phyloP scores from a whole-genome alignment of 2,113 vertebrate genomes.

The Gila orcuttii region DNA sequence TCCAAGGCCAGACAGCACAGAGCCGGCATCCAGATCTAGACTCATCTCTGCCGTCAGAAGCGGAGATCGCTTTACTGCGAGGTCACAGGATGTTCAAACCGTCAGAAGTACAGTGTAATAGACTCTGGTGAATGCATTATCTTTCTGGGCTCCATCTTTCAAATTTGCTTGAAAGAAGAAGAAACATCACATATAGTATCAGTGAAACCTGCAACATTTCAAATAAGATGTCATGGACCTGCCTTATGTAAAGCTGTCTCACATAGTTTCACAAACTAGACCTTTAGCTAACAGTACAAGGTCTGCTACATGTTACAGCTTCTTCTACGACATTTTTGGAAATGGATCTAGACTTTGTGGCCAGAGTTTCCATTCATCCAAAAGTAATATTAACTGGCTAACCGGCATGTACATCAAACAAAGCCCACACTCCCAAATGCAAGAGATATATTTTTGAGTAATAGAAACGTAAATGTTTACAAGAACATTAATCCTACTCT shows the following conservation, averaged over 20 bases:
- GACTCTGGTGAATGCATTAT: conserved; percentile 27
- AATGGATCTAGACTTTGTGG: background rate
- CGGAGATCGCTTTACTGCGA: conserved; percentile 8
- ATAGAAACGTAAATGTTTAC: conserved; percentile 29
- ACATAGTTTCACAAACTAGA: background rate
- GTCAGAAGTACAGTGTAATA: conserved; percentile 21
- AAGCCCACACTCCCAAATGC: background rate
- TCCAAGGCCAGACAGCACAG: conserved; percentile 11
- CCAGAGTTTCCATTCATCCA: background rate
- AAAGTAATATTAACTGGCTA: background rate
- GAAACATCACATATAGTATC: background rate
- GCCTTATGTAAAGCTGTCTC: conserved; percentile 9
- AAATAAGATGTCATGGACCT: conserved; percentile 24
- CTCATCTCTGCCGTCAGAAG: conserved; percentile 29
- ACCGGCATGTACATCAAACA: background rate
- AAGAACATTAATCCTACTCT: background rate
- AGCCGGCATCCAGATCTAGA: conserved; percentile 2
- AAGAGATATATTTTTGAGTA: background rate
- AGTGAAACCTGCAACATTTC: conserved; percentile 20
- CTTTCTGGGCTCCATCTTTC: background rate
- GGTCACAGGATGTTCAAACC: conserved; percentile 30
- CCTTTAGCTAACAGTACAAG: background rate
- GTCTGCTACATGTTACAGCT: background rate
- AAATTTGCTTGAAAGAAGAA: background rate
- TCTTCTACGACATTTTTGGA: background rate